phyloP scores from a whole-genome alignment of 1,140 invertebrate species.

The Microvelia longipes region DNA sequence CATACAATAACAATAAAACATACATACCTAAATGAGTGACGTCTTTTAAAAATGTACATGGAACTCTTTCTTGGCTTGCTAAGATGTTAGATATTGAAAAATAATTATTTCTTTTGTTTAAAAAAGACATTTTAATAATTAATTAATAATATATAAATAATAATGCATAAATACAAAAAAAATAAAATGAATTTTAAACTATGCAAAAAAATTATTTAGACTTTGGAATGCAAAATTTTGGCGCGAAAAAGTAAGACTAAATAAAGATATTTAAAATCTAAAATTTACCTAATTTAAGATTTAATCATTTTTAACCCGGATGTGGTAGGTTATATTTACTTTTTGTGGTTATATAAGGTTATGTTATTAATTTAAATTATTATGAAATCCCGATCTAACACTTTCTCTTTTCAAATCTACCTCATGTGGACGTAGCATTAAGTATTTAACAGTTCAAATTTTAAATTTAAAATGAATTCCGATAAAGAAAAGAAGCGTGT shows the following conservation, averaged over 20 bases:
- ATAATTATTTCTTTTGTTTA: constrained; percentile 2
- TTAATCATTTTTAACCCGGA: too few relatives aligned
- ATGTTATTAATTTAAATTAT: neutral
- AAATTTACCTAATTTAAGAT: too few relatives aligned
- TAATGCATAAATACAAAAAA: too few relatives aligned
- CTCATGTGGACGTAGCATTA: neutral
- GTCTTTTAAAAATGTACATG: constrained; percentile 6
- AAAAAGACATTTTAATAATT: constrained; percentile 8
- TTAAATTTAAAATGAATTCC: neutral
- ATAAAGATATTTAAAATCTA: too few relatives aligned
- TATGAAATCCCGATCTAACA: too few relatives aligned
- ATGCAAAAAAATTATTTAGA: too few relatives aligned
- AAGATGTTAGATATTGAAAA: constrained; percentile 8
- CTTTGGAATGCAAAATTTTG: too few relatives aligned
- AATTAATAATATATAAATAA: too few relatives aligned
- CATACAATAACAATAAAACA: too few relatives aligned
- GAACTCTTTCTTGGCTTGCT: constrained; percentile 10
- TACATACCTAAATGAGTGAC: constrained; percentile 4
- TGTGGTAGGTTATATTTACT: neutral
- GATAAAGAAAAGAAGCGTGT: neutral
- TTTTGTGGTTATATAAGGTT: neutral
- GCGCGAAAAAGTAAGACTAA: too few relatives aligned
- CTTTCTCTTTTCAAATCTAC: neutral
- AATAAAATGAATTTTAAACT: too few relatives aligned
- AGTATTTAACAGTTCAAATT: neutral